These are phyloP conservation scores for Drosophila tropicalis DNA, from an alignment of 1,140 invertebrate species.

Conservation along the genomic window DNA sequence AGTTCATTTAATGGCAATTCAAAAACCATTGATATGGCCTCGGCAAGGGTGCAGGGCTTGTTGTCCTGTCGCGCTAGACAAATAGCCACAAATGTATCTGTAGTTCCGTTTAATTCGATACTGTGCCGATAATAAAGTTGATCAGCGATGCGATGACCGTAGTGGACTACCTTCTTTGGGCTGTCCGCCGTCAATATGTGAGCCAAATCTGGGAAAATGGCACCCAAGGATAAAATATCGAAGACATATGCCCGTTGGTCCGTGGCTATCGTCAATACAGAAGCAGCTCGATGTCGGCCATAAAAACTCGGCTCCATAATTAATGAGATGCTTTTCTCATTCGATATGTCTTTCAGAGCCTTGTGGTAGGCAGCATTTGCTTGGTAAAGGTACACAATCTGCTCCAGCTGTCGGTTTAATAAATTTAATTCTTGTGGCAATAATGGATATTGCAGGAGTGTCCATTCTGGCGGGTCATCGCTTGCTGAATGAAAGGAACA, in stretches of 20 bases:
- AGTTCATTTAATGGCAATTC: conserved; percentile 33
- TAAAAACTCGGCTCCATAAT: conserved; percentile 61
- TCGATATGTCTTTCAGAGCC: conserved; percentile 44
- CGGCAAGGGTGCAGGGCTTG: conserved; percentile 19
- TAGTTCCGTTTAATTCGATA: conserved; percentile 42
- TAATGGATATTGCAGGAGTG: conserved; percentile 9
- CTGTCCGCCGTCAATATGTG: conserved; percentile 33
- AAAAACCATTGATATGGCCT: conserved; percentile 47
- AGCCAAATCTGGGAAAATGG: conserved; percentile 38
- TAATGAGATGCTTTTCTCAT: conserved; percentile 46
- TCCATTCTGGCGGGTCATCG: not conserved
- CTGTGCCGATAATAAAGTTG: conserved; percentile 35
- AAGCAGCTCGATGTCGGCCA: conserved; percentile 41
- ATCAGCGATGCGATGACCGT: conserved; percentile 55
- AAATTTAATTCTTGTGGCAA: conserved; percentile 24
- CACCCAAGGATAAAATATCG: conserved; percentile 47
- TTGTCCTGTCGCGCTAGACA: conserved; percentile 40
- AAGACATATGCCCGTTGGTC: conserved; percentile 50
- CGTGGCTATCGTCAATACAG: conserved; percentile 52
- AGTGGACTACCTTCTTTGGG: conserved; percentile 58
- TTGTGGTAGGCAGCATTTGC: conserved; percentile 43
- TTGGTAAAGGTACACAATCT: conserved; percentile 45
- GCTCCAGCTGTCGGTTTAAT: conserved; percentile 31
- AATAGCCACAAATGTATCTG: conserved; percentile 49
- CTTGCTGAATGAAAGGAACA: not conserved